Evolutionary conservation across 35 echinoderm and acorn worm species (phyloP), one percentile per base, ranked within the genome.

Genomic region (Ophioderma brevispina): DNA sequence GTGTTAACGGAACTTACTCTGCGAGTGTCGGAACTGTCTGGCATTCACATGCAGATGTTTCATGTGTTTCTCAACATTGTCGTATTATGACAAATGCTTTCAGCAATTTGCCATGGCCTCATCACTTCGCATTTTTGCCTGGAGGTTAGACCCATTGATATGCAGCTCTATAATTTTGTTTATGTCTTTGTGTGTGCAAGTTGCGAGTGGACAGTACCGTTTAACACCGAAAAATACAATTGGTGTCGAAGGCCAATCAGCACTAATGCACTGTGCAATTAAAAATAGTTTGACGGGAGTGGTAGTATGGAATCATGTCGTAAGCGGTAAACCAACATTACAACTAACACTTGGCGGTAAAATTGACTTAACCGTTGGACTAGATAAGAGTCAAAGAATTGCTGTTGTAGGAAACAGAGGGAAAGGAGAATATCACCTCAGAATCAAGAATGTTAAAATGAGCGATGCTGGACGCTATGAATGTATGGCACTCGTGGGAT

Each of bases 381-480:
- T 18, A 13, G 28, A 70, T 25, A 30, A 70, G 3, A 18, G 59
- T 25, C 59, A 30, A 18, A 18, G 83, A 37, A 37, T 85, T 31
- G 18, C 83, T 0, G 37, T 85, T 31, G 43, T 64, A 8, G 83
- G 83, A 11, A 55, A 38, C 31, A 37, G 37, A 23, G 13, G 52
- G 13, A 21, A 23, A 21, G 83, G 83, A 37, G 83, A 85, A 31
- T 85, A 64, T 30, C 52, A 85, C 14, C 43, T 85, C 10, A 85
- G 56, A 55, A 85, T 85, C 11, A 63, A 15, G 21, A 64, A 75
- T 59, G 43, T 85, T 30, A 37, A 40, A 13, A 59, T 64, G 55
- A 36, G 46, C 32, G 83, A 85, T 59, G 23, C 49, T 37, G 83
- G 83, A 28, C 25, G 52, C 8, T 85, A 85, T 28, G 83, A 85